Evolutionary conservation across 2,888 invertebrate species (phyloP), one percentile per base, ranked within the genome.

Genomic region (Omphaloscelis lunosa): DNA sequence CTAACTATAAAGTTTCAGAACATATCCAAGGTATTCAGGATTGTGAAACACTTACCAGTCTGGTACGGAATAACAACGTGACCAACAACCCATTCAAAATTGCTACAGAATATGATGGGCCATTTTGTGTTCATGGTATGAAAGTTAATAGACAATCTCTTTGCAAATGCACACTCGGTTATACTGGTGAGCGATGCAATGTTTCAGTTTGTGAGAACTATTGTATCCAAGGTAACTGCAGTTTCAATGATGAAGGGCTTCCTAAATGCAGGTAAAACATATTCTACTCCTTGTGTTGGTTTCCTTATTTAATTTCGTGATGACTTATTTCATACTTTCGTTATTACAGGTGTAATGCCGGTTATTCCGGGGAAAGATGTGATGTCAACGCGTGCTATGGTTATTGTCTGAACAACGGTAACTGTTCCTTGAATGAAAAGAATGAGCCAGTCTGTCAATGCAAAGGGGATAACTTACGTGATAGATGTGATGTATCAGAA

Each of bases 141-240:
- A 93, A 93, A 75, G 78, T 91, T 7, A 83, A 90, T 41, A 93
- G 90, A 0, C 90, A 89, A 59, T 89, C 91, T 9, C 91, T 91
- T 23, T 98, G 98, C 85, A n/a, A 63, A 39, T 63, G 63, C 17
- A n/a, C 39, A n/a, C 39, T 34, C 20, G 34, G 62, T 39, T 62
- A 62, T 1, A 39, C 15, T 34, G 34, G 23, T 34, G 34, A 62
- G 34, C 62, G 62, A 23, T 62, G 62, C 34, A 23, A 62, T 39
- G 23, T 62, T 23, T 96, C 97, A 1, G 93, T 97, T 34, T 98
- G 98, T 89, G 97, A 97, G 87, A 98, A 98, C 91, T 98, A 97
- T 91, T 98, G 98, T 91, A 91, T 98, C 3, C 96, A 97, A 81
- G 98, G 98, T 20, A 96, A 96, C 53, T 98, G 98, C 87, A 93